Evolutionary conservation across 2,888 invertebrate genomes (phyloP), one percentile per base, ranked within the genome.

Genomic region (Fissipunctia ypsillon): DNA sequence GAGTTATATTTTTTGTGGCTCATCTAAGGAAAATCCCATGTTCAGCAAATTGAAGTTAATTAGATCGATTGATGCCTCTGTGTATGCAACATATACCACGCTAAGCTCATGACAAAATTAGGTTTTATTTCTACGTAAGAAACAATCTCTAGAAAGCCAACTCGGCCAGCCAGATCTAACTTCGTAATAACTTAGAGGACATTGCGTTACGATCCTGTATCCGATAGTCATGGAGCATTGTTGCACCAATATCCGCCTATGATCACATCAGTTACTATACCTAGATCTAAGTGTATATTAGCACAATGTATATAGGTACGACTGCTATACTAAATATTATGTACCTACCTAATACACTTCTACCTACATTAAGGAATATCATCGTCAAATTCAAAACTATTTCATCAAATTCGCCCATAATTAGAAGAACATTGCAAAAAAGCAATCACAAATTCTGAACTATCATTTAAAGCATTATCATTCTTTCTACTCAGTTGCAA

Each of bases 381-480:
- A n/a, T n/a, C n/a, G n/a, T n/a, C 35, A 38, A 38, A 6, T 5
- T 38, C 38, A 1, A 5, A 38, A 38, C 1, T 38, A 9, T 38
- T 38, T 38, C 5, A 9, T 38, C 9, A 38, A 9, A 38, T 38
- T 38, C 38, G 9, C 0, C 38, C 38, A 38, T 9, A 38, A 38
- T 10, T 45, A 28, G 0, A 54, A 1, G 0, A n/a, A 5, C n/a
- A 6, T 28, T 10, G 10, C 19, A 22, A 56, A 76, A 66, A 50
- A 50, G 3, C 16, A 50, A 28, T 50, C 10, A 64, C 19, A 35
- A 61, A 48, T 43, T 56, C 19, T 10, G 4, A 61, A 50, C 48
- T 19, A 35, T 60, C 22, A 48, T 54, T 60, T 35, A 22, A 50
- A 66, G 19, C 9, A 65, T 72, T 61, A 77, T 72, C 48, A 73